Evolutionary conservation across 2,888 invertebrate species (phyloP), one percentile per base, ranked within the genome.

Genomic region (Erebia epiphron): DNA sequence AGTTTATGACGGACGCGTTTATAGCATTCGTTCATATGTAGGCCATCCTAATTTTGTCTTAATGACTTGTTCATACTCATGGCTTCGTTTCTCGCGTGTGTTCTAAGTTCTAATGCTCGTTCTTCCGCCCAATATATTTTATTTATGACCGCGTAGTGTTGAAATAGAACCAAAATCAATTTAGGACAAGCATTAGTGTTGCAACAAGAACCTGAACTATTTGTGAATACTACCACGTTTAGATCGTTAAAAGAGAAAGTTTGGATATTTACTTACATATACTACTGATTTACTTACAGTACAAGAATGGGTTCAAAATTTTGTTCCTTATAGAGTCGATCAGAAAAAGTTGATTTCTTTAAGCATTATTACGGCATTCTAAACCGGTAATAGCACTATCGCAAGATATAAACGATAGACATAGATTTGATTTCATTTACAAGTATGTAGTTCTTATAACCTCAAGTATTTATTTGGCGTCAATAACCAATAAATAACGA

Each of bases 41-140:
- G 76, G 76, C 74, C 75, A 77, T 68, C 75, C 76, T 76, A 76
- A 78, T 75, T 76, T 75, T 62, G 76, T 74, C 70, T 75, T 73
- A 74, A 76, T 73, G 76, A 76, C 75, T 75, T 75, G 75, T 77
- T 75, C 74, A 75, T 72, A 73, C 74, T 75, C 71, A 70, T 73
- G 65, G 72, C 67, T 73, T 71, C 71, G 68, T 70, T 67, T 74
- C 70, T 75, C 66, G 68, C 72, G 73, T 56, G 73, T 74, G 71
- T 67, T 58, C 58, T 49, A 41, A 64, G 52, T 68, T 75, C 75
- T 73, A 70, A 73, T 72, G 68, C 57, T 46, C 68, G 70, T 52
- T 75, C 70, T 73, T 71, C 74, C 70, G 72, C 71, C 67, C 71
- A 70, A 74, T 73, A 70, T 66, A 73, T 74, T 67, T 75, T 74